A percentile compares a stretch with the other conserved stretches of the same genome.
Conservation (phyloP, 2,888 invertebrate genomes). For the Xestia rhomboidea region DNA sequence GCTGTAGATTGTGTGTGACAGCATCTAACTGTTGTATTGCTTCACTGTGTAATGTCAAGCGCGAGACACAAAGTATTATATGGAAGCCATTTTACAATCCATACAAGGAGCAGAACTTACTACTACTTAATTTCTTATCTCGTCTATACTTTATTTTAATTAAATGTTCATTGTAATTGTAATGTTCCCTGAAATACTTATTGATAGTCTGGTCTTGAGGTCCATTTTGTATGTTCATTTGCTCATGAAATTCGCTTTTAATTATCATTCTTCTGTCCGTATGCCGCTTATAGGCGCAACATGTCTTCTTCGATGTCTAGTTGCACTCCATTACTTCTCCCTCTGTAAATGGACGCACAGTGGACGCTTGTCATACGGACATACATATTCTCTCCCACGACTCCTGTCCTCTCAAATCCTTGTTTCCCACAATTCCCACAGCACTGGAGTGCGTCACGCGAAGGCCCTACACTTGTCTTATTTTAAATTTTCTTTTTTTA, state of each 20-base stretch:
- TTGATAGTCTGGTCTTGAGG: background rate
- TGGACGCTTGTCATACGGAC: background rate
- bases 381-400: conserved; percentile 46
- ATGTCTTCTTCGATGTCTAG: background rate
- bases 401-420: conserved; percentile 24
- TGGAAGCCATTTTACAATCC: background rate
- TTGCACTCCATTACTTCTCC: background rate
- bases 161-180: background rate
- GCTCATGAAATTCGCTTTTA: background rate
- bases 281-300: background rate
- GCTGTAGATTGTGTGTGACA: conserved; percentile 22
- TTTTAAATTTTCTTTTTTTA: conserved; percentile 70
- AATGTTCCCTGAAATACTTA: background rate
- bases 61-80: background rate
- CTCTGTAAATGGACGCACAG: background rate
- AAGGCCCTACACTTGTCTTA: conserved; percentile 71
- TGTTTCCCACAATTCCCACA: conserved; percentile 62
- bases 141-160: background rate
- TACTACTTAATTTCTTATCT: background rate
- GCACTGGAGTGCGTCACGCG: conserved; percentile 65
- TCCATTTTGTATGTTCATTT: background rate
- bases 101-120: background rate
- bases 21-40: conserved; percentile 7
- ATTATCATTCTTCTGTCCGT: background rate
- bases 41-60: background rate